phyloP scores from a whole-genome alignment of 2,113 vertebrate species.

The Hemiscyllium ocellatum region DNA sequence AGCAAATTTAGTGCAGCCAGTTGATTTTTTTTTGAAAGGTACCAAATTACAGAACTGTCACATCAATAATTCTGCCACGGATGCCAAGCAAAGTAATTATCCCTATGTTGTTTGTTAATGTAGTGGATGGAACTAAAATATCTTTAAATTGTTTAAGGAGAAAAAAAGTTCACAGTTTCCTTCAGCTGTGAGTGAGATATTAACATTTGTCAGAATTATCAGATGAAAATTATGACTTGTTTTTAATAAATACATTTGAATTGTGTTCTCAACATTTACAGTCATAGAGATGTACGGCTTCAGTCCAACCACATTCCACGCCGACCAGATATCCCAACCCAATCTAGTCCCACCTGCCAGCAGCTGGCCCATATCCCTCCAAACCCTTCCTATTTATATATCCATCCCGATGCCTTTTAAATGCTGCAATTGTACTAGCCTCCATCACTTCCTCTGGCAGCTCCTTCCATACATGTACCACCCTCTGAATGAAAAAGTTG shows the following conservation, averaged over 20 bases:
- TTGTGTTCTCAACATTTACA: background rate
- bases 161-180: conserved; percentile 18
- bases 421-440: too few relatives aligned
- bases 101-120: conserved; percentile 15
- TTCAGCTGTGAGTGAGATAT: background rate
- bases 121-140: background rate
- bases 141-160: conserved; percentile 20
- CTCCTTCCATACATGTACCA: too few relatives aligned
- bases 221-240: conserved; percentile 2
- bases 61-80: conserved; percentile 32
- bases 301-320: too few relatives aligned
- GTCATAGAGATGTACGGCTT: too few relatives aligned
- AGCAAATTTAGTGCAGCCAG: conserved; percentile 31
- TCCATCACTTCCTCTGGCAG: too few relatives aligned
- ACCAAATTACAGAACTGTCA: conserved; percentile 27
- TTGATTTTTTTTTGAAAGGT: conserved; percentile 26
- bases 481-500: too few relatives aligned
- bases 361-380: too few relatives aligned
- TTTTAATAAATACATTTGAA: background rate
- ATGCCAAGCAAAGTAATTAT: conserved; percentile 11
- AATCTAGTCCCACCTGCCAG: too few relatives aligned
- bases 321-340: too few relatives aligned
- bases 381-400: too few relatives aligned
- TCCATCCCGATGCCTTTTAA: too few relatives aligned
- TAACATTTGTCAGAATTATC: background rate